Percentiles rank a stretch among this genome's conserved stretches.
Evolutionary conservation across 2,888 invertebrate genomes (phyloP).

Genomic region (Furcula furcula): DNA sequence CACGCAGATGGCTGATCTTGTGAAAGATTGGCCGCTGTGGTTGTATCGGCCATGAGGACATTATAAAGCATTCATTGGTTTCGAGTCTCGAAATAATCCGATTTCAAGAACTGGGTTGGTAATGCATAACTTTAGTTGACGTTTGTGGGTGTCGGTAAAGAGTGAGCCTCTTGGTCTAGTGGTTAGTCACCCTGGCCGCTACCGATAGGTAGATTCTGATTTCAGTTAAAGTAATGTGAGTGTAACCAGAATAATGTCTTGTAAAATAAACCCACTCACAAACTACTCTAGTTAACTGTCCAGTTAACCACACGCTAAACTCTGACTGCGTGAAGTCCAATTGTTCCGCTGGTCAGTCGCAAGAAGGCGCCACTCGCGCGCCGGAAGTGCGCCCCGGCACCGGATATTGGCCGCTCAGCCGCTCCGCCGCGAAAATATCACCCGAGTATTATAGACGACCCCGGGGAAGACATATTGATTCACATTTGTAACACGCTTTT

Average conservation of each 20-base stretch:
- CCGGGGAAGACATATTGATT: background rate
- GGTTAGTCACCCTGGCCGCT: no score
- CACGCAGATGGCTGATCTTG: background rate
- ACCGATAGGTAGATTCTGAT: no score
- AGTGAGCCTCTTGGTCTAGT: no score
- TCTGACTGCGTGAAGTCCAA: background rate
- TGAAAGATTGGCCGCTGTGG: no score
- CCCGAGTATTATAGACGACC: background rate
- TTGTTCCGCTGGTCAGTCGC: background rate
- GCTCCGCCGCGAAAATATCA: background rate
- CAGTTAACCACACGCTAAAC: background rate
- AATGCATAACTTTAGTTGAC: no score
- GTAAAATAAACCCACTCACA: background rate
- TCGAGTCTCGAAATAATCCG: no score
- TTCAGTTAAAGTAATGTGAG: background rate
- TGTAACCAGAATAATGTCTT: background rate
- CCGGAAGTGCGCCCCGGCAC: background rate
- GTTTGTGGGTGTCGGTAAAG: no score
- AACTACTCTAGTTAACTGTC: background rate
- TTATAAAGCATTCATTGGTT: no score
- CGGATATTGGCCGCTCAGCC: constrained; percentile 1
- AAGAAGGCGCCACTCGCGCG: background rate
- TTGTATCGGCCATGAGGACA: no score
- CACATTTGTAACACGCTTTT: no score
- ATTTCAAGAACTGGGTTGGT: no score